Percentiles rank a stretch among this genome's conserved stretches.
phyloP scores from a whole-genome alignment of 2,888 invertebrate genomes.

The Sarcophaga variegata region DNA sequence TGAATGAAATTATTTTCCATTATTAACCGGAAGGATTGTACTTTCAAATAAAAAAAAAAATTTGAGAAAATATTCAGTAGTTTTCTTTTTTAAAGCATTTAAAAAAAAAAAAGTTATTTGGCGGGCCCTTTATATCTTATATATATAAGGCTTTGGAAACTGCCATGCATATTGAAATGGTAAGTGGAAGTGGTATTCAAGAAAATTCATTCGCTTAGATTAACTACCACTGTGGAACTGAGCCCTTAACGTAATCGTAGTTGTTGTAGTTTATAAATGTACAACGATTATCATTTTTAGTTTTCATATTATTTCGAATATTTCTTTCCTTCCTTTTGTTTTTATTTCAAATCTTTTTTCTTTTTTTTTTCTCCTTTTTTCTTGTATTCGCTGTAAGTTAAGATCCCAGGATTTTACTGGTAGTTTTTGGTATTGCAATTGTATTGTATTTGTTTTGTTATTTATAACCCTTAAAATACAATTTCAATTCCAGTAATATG shows the following conservation, averaged over 20 bases:
- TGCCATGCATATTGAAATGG: too few species aligned
- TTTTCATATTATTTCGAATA: constrained; percentile 37
- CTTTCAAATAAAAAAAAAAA: too few species aligned
- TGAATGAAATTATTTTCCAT: too few species aligned
- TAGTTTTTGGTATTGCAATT: not conserved
- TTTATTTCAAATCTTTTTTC: constrained; percentile 6
- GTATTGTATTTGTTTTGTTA: not conserved
- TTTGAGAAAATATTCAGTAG: too few species aligned
- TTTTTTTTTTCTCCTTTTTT: not conserved
- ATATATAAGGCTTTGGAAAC: too few species aligned
- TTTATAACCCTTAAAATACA: not conserved
- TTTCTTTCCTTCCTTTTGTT: constrained; percentile 37
- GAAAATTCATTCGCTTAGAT: too few species aligned
- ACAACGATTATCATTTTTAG: constrained; percentile 49
- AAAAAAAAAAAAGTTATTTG: too few species aligned
- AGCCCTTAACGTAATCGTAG: not conserved
- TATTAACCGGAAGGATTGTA: too few species aligned
- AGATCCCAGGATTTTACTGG: not conserved
- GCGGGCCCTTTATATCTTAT: too few species aligned
- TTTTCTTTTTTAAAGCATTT: too few species aligned
- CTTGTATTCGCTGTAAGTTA: not conserved
- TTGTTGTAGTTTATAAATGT: constrained; percentile 1
- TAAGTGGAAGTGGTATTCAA: too few species aligned
- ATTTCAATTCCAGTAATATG: not conserved
- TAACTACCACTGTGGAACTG: constrained; percentile 8